phyloP scores from a whole-genome alignment of 2,797 vertebrate species.

The Microchirus variegatus region DNA sequence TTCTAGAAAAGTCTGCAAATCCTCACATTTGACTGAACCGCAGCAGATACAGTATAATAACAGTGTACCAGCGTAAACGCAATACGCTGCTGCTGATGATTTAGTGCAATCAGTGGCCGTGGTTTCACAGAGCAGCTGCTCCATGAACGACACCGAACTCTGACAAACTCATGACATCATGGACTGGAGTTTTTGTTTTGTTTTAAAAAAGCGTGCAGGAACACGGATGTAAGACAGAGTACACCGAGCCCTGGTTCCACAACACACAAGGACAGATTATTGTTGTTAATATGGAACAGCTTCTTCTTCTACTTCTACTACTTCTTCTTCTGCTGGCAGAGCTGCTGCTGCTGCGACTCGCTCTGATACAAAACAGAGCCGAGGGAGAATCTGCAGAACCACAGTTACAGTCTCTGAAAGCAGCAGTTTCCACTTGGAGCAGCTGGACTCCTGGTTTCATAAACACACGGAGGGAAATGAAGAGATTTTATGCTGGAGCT shows the following conservation, averaged over 20 bases:
- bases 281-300: constrained; percentile 28
- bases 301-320: constrained; percentile 12
- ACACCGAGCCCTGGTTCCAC: constrained; percentile 2
- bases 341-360: constrained; percentile 18
- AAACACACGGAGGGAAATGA: constrained; percentile 54
- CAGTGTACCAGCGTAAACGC: background rate
- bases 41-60: no score
- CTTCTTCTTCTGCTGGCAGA: background rate
- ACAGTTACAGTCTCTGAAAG: constrained; percentile 11
- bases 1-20: no score
- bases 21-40: no score
- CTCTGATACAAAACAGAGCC: constrained; percentile 25
- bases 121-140: background rate
- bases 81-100: background rate
- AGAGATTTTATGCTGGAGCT: constrained; percentile 43
- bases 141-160: background rate
- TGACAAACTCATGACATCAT: constrained; percentile 6
- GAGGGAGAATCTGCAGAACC: background rate
- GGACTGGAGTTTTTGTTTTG: background rate
- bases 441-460: constrained; percentile 57
- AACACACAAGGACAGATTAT: constrained; percentile 21
- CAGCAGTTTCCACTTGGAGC: constrained; percentile 48
- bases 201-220: constrained; percentile 2
- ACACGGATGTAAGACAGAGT: constrained; percentile 10
- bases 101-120: background rate